A percentile compares a stretch with the other conserved stretches of the same genome.
These are phyloP conservation scores for Anthonomus grandis DNA, from an alignment of 1,140 invertebrate genomes.

Conservation along the genomic window DNA sequence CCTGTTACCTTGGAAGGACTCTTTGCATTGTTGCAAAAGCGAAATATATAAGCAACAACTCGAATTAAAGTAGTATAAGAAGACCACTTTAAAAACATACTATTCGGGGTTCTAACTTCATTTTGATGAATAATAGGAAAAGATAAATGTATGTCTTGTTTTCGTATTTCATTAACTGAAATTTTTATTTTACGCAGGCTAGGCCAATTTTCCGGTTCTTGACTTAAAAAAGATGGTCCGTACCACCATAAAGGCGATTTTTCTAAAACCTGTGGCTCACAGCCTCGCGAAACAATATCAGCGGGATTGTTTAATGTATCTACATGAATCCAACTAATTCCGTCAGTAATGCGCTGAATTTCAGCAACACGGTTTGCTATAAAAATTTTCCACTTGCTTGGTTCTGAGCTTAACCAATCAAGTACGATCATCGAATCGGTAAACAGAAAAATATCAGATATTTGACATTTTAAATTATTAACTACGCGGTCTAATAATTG, in stretches of 20 bases:
- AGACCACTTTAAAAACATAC: slow-evolving; percentile 3
- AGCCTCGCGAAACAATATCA: slow-evolving; percentile 49
- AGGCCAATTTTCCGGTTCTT: not conserved
- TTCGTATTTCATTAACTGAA: not conserved
- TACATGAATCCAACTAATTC: slow-evolving; percentile 20
- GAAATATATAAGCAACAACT: not conserved
- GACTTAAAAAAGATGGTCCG: slow-evolving; percentile 29
- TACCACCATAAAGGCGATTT: slow-evolving; percentile 45
- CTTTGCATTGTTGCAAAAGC: not conserved
- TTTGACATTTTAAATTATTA: not conserved
- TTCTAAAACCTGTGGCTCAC: slow-evolving; percentile 30
- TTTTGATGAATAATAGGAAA: not conserved
- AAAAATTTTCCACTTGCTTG: slow-evolving; percentile 31
- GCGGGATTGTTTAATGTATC: slow-evolving; percentile 44
- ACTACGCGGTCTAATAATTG: slow-evolving; percentile 7
- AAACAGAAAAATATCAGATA: not conserved
- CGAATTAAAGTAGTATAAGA: not conserved
- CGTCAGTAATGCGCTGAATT: slow-evolving; percentile 44
- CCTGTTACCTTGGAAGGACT: not conserved
- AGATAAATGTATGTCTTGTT: not conserved
- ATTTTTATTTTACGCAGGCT: not conserved
- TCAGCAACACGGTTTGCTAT: slow-evolving; percentile 42
- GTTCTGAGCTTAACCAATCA: slow-evolving; percentile 19
- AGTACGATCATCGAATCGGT: slow-evolving; percentile 24
- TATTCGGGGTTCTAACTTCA: not conserved